Evolutionary conservation across 2,797 vertebrate genomes (phyloP), one percentile per base, ranked within the genome.

Genomic region (Antennarius maculatus): DNA sequence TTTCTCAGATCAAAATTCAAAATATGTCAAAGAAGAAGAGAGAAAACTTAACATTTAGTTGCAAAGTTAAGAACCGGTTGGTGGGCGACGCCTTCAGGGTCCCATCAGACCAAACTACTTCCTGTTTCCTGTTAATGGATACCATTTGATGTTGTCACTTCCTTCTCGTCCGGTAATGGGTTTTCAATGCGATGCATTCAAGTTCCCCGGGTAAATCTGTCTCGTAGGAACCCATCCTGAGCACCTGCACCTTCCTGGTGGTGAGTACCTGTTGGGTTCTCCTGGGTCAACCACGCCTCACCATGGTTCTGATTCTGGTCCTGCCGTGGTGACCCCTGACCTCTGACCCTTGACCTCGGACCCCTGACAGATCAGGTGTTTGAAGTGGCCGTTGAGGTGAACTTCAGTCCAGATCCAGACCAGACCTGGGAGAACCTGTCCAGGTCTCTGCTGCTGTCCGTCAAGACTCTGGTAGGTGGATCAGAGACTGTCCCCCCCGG

Each of bases 351-450:
- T 15, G 5, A 13, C 39, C 3, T n/a, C 54, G 16, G 12, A 4
- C 48, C 15, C 31, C 18, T 8, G n/a, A 18, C 87, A 93, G 93
- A 85, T 82, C 77, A 86, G 18, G 74, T 94, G 72, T 89, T 92
- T 28, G 93, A 94, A 74, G 88, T 92, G 50, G 59, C 91, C 0
- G 72, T 93, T 0, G 93, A 94, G 63, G 71, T 93, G 41, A 83
- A 67, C 7, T 77, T 91, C 14, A 50, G 37, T n/a, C 74, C 11
- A 4, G 56, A 77, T 2, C 13, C 50, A 10, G 80, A 77, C 17
- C 74, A 84, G 37, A 74, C 76, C 27, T 91, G 86, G 89, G 80
- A 88, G 49, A 6, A 50, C 7, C 4, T 56, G 31, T 72, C 78
- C 16, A 17, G 17, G 14, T 61, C 74, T 0, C 80, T 93, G 71